Evolutionary conservation across 2,113 vertebrate genomes (phyloP), one percentile per base, ranked within the genome.

Genomic region (Mandrillus leucophaeus): DNA sequence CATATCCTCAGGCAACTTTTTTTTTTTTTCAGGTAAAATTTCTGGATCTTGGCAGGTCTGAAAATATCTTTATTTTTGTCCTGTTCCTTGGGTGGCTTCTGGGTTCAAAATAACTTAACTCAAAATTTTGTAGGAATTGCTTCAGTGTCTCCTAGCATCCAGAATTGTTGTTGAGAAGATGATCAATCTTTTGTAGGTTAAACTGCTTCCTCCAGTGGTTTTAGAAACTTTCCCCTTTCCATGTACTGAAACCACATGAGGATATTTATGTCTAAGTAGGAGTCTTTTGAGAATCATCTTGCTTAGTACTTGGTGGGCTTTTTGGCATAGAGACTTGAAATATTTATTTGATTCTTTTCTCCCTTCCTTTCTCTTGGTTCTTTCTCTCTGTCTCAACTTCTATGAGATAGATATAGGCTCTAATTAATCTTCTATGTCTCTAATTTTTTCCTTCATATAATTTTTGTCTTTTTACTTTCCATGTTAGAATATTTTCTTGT

Each of bases 31-130:
- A 35, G 66, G 35, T 78, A 61, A 79, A 76, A 83, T 17, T 18
- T 87, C 59, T 93, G 38, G 38, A 14, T 93, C 38, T 79, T 86
- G 92, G 52, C 52, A 82, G 40, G 45, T 87, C 73, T 97, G 75
- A 88, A 87, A 94, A 76, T 79, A 50, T 68, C 35, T 90, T 96
- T 50, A 72, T 94, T 89, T 64, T 96, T 88, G 20, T 85, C 52
- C 23, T 87, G 30, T 90, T 38, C 9, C 11, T 73, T 93, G 75
- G 25, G 13, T 90, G 80, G 66, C 38, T 83, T 96, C 89, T 93
- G 75, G 35, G 52, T 82, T 96, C 30, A 86, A 64, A 94, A 70
- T 92, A 80, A 88, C 48, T 80, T 91, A 52, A 84, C 55, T 89
- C 50, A 96, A 72, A 81, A 92, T 40, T 87, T 78, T 59, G 4